Evolutionary conservation across 2,113 vertebrate genomes (phyloP), one percentile per base, ranked within the genome.

Genomic region (Apodemus sylvaticus): DNA sequence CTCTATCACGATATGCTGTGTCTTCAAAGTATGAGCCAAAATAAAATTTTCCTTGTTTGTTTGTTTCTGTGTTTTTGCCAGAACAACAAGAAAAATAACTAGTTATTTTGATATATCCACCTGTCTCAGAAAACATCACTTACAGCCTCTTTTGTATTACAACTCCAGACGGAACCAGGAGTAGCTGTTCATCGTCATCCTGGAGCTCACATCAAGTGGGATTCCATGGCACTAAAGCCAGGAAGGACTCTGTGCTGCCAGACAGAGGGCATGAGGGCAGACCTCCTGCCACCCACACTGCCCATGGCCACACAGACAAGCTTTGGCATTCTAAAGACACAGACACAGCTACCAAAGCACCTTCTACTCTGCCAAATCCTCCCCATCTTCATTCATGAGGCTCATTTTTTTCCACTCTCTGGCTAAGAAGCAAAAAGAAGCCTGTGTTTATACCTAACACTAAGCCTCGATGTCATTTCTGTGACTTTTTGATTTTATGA

Each of bases 401-500:
- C 34, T 92, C 20, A 19, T 64, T 81, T 68, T 6, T 8, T 34
- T 60, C 42, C 42, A 36, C 48, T 26, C 68, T 68, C 62, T 64
- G 70, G 26, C 74, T 86, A 77, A 55, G 5, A 91, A 13, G 51
- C 39, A 51, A 22, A 90, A 22, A 79, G 5, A 17, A 87, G n/a
- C 24, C 48, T 42, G 36, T 58, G 22, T 70, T 81, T 62, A 36
- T 60, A 53, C 81, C 73, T 91, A 60, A 96, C 94, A 94, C 64
- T n/a, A 85, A 81, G 36, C 11, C 53, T 82, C 76, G 64, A 92
- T 64, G 73, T 31, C 53, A 91, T 94, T 45, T 94, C 60, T 77
- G 45, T 96, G 68, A 79, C 45, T 48, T 91, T 97, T 95, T 68
- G 76, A 71, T 71, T 86, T 74, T 55, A 88, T 26, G 83, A 71